Conservation (phyloP, 2,797 vertebrate species). For the Phoxinus dragarum region DNA sequence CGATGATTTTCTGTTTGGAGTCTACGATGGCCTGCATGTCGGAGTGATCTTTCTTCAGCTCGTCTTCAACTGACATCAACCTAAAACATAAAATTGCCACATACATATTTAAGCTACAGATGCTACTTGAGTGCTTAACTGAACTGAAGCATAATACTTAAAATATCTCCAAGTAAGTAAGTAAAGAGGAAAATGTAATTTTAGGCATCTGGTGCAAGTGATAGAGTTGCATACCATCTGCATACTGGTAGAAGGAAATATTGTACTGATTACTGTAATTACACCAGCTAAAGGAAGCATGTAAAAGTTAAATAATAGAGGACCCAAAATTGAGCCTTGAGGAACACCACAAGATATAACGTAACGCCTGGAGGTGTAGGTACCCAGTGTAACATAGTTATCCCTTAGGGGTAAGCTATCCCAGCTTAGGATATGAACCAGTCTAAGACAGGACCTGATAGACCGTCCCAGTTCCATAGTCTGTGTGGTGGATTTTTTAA, state of each 20-base stretch:
- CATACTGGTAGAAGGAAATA: neutral
- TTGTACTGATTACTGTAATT: neutral
- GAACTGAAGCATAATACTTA: neutral
- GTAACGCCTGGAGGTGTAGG: neutral
- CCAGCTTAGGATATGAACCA: neutral
- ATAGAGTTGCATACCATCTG: neutral
- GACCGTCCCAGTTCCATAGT: neutral
- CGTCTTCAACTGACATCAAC: constrained; percentile 95
- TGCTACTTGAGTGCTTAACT: neutral
- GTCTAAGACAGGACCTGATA: neutral
- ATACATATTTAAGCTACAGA: neutral
- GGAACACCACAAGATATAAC: neutral
- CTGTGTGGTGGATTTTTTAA: too few species aligned
- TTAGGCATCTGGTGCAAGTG: neutral
- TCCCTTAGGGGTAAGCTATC: too few species aligned
- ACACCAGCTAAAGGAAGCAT: neutral
- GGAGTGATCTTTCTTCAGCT: constrained; percentile 93
- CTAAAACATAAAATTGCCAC: constrained; percentile 69
- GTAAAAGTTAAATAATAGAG: neutral
- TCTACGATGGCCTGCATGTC: constrained; percentile 98
- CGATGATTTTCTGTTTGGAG: constrained; percentile 96
- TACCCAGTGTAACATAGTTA: neutral
- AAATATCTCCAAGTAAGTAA: neutral
- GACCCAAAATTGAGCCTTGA: neutral
- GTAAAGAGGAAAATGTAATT: neutral